Percentiles rank a stretch among this genome's conserved stretches.
Conservation (phyloP, 2,888 invertebrate species). For the Rhagophthalmus giganteus region DNA sequence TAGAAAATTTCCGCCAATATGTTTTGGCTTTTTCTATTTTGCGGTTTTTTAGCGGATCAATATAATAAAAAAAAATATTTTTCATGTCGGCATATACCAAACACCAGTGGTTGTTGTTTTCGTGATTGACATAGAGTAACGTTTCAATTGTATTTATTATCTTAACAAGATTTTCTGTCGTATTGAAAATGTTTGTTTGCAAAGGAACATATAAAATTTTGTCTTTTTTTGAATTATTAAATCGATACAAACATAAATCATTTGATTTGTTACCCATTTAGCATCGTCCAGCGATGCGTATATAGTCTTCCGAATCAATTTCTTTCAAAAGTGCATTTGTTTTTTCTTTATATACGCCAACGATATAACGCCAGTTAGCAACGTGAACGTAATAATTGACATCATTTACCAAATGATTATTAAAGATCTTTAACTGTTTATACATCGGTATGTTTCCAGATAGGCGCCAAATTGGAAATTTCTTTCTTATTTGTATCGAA, state of each 20-base stretch:
- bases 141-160: too few relatives aligned
- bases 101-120: not conserved
- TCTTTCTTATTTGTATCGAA: too few relatives aligned
- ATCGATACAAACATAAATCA: constrained; percentile 3
- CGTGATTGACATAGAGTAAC: too few relatives aligned
- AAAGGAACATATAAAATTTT: not conserved
- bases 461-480: too few relatives aligned
- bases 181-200: not conserved
- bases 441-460: too few relatives aligned
- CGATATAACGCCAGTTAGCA: too few relatives aligned
- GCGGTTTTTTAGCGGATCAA: not conserved
- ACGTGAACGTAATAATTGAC: constrained; percentile 1
- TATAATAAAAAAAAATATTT: constrained; percentile 1
- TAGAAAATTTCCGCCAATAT: constrained; percentile 1
- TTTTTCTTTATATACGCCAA: too few relatives aligned
- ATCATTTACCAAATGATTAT: not conserved
- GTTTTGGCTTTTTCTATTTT: constrained; percentile 2
- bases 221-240: not conserved
- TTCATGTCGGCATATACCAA: not conserved
- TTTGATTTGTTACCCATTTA: constrained; percentile 5
- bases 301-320: constrained; percentile 1
- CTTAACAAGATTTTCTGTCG: not conserved
- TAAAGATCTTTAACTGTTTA: too few relatives aligned
- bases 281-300: not conserved
- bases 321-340: not conserved